Evolutionary conservation across 2,113 vertebrate species (phyloP).

Genomic region (Caracal caracal): DNA sequence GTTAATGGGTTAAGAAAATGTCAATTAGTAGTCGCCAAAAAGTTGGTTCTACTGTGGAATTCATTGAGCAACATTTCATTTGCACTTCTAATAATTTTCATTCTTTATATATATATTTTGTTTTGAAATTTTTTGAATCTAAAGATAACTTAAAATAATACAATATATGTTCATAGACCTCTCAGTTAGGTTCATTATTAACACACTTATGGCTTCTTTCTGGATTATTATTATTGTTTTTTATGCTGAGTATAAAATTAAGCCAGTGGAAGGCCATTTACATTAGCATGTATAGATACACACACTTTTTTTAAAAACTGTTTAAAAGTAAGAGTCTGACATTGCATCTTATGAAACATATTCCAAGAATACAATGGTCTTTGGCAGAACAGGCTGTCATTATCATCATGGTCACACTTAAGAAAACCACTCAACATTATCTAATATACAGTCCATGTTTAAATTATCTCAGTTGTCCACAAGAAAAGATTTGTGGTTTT

Average conservation of each 20-base stretch:
- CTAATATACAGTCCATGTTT: background rate
- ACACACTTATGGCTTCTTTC: background rate
- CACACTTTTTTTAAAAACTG: background rate
- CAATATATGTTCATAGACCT: background rate
- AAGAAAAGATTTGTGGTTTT: background rate
- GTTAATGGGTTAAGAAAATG: background rate
- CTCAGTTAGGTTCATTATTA: background rate
- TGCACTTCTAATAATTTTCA: background rate
- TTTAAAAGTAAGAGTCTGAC: conserved; percentile 10
- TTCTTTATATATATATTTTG: background rate
- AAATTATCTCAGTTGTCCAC: background rate
- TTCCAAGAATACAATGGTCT: background rate
- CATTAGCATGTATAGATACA: background rate
- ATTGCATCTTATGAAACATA: background rate
- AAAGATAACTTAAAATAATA: background rate
- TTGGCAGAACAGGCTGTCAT: background rate
- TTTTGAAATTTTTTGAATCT: background rate
- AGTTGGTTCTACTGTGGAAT: background rate
- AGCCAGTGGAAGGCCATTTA: background rate
- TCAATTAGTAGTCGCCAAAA: background rate
- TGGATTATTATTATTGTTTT: background rate
- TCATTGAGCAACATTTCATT: background rate
- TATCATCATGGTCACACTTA: background rate
- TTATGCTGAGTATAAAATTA: background rate
- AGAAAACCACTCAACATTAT: background rate